Base-by-base conservation (phyloP, 2,888 invertebrate genomes). In the Sinelater perroti region DNA sequence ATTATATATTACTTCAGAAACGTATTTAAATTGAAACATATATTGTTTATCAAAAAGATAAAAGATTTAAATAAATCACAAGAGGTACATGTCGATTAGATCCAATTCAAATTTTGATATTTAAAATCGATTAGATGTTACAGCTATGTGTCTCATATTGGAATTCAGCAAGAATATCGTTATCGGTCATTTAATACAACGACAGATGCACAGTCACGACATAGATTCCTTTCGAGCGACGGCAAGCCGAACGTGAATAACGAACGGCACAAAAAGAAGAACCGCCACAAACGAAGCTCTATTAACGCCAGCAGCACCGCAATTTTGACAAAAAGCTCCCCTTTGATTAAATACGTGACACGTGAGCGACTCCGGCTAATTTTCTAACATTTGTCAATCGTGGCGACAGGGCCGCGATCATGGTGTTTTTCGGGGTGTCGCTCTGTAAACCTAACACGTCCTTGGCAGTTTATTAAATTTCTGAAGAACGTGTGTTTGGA, bases 391-490 rank as follows among this genome's bases (percentile, higher is more conserved):
- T 38, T 51, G 38, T 40, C 26, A 30, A 18, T 28, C 13, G 38
- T 17, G 30, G 40, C n/a, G 11, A 3, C 6, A n/a, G 24, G 38
- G 13, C n/a, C 21, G 11, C 46, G 28, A 45, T 18, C 16, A 30
- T 17, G 24, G n/a, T n/a, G 8, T 21, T 21, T 13, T 31, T 52
- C 28, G 14, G 7, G 31, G 28, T 42, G 35, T 24, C 26, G 17
- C 33, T 53, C 45, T 6, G 53, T 45, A 53, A 44, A 44, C 53
- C 26, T 13, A 53, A 45, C 53, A 53, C 53, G 53, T 53, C 36
- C 18, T 45, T 28, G 24, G 36, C 31, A 53, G 35, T 53, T 53
- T 53, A 53, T 53, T 53, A 53, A 53, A 53, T 53, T 53, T 53
- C 53, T 36, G 35, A 35, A 45, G 44, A 35, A 45, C 53, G 45